These are phyloP conservation scores for Xiphorhynchus elegans DNA, from an alignment of 2,113 vertebrate genomes.

Conservation along the genomic window DNA sequence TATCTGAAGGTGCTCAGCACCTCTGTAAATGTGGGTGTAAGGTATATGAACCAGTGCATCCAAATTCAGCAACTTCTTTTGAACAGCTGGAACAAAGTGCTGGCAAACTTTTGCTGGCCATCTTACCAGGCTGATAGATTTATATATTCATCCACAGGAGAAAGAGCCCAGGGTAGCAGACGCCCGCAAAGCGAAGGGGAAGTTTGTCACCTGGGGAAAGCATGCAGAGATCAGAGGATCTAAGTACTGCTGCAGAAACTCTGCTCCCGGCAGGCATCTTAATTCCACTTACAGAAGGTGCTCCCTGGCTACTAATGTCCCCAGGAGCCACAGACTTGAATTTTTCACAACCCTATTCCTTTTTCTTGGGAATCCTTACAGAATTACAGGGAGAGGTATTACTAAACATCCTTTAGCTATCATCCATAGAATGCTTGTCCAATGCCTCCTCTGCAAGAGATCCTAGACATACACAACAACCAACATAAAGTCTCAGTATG, in stretches of 20 bases:
- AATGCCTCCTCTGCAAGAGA: background rate
- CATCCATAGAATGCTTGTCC: background rate
- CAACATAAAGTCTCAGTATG: background rate
- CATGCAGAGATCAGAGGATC: slow-evolving; percentile 38
- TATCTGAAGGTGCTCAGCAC: background rate
- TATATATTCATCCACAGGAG: background rate
- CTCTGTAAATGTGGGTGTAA: background rate
- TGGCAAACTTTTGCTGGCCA: slow-evolving; percentile 5
- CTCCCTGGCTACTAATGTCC: background rate
- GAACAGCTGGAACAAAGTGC: slow-evolving; percentile 20
- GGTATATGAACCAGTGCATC: background rate
- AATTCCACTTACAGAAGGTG: background rate
- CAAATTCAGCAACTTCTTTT: background rate
- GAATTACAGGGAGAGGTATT: background rate
- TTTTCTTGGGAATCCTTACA: background rate
- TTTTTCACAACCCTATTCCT: background rate
- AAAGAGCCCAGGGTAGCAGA: slow-evolving; percentile 10
- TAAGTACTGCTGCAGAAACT: background rate
- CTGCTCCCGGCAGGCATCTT: background rate
- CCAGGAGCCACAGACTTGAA: background rate
- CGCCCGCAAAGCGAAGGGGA: background rate
- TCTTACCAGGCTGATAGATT: background rate
- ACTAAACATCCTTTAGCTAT: background rate
- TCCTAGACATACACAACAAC: background rate
- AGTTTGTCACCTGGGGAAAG: slow-evolving; percentile 41